A percentile compares a stretch with the other conserved stretches of the same genome.
These are phyloP conservation scores for Nannoperca obscura DNA, from an alignment of 2,797 vertebrate species.

Conservation along the genomic window DNA sequence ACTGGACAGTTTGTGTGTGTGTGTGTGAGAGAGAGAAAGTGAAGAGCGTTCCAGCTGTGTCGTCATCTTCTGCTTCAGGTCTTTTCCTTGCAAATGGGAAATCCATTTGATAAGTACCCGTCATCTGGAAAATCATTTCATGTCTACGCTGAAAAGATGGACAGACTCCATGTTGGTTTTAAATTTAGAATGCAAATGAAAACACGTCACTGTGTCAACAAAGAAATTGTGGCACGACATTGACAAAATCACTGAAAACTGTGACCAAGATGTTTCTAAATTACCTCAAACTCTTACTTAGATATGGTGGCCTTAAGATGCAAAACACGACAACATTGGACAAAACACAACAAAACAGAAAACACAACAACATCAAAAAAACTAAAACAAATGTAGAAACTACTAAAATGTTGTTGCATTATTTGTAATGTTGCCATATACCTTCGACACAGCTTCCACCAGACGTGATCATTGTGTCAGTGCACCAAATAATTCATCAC, in stretches of 20 bases:
- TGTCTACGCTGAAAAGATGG: not conserved
- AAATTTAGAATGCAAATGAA: not conserved
- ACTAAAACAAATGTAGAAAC: too few species aligned
- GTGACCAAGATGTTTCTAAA: not conserved
- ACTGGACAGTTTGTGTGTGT: slow-evolving; percentile 4
- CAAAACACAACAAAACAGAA: too few species aligned
- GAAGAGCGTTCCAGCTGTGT: not conserved
- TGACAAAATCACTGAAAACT: not conserved
- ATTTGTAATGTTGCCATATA: too few species aligned
- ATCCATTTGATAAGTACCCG: not conserved
- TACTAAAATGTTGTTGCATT: too few species aligned
- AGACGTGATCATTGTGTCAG: too few species aligned
- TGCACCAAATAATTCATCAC: too few species aligned
- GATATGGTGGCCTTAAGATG: too few species aligned
- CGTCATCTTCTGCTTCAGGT: slow-evolving; percentile 8
- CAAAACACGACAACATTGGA: too few species aligned
- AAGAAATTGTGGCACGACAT: not conserved
- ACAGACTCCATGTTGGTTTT: not conserved
- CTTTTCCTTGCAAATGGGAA: not conserved
- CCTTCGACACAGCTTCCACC: too few species aligned
- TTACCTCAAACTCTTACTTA: too few species aligned
- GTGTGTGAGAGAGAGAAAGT: not conserved
- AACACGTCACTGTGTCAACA: not conserved
- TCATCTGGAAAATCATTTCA: not conserved
- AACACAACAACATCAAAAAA: too few species aligned